phyloP scores from a whole-genome alignment of 2,797 vertebrate genomes.

The Sebastes hubbsi region DNA sequence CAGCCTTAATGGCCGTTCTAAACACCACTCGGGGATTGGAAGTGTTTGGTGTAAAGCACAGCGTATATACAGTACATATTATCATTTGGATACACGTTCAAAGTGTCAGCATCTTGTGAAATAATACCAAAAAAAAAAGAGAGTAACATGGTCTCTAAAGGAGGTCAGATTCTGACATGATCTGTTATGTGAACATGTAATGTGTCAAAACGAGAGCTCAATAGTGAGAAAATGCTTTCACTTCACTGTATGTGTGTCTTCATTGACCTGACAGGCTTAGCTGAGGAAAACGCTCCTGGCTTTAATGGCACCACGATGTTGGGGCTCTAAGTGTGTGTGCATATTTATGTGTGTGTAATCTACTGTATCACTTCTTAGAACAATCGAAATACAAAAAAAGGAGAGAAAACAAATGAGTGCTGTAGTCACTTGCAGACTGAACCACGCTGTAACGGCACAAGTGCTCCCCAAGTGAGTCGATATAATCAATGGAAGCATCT shows the following conservation, averaged over 20 bases:
- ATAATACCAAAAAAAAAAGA: constrained; percentile 6
- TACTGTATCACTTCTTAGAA: background rate
- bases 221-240: constrained; percentile 54
- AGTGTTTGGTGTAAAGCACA: background rate
- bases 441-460: constrained; percentile 39
- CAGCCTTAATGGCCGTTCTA: background rate
- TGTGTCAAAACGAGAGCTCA: constrained; percentile 49
- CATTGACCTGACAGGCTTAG: constrained; percentile 58
- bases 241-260: constrained; percentile 48
- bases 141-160: background rate
- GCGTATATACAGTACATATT: background rate
- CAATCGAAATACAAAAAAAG: background rate
- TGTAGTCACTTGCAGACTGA: constrained; percentile 28
- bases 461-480: constrained; percentile 41
- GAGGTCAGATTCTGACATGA: constrained; percentile 17
- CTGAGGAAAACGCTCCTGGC: constrained; percentile 44
- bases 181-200: constrained; percentile 47
- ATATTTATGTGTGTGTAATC: background rate
- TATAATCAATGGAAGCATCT: constrained; percentile 61
- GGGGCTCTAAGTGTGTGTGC: background rate
- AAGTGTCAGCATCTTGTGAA: background rate
- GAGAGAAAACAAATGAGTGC: constrained; percentile 17
- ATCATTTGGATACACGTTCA: background rate
- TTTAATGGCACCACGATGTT: constrained; percentile 39
- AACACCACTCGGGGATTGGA: background rate